Conservation (phyloP, 2,113 vertebrate species). For the Sigmodon hispidus region DNA sequence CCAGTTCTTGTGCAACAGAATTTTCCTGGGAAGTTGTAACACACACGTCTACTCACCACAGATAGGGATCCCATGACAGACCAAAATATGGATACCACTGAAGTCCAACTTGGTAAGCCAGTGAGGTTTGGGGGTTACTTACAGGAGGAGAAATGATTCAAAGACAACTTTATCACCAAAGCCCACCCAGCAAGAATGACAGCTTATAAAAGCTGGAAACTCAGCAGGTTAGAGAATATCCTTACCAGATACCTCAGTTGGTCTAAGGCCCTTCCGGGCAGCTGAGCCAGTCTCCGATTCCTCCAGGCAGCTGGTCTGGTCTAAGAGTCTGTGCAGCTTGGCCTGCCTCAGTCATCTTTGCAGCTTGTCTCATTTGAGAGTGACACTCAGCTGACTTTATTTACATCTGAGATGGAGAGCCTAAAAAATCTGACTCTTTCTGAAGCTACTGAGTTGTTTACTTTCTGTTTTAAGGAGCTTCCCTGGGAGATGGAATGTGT, state of each 20-base stretch:
- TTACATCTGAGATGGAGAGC: neutral
- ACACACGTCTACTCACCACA: neutral
- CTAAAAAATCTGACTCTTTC: neutral
- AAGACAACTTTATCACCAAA: neutral
- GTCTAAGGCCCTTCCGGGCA: neutral
- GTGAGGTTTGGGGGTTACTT: neutral
- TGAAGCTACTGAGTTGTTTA: neutral
- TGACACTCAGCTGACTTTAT: neutral
- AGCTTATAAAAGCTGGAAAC: neutral
- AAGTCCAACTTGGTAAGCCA: neutral
- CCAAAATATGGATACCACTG: neutral
- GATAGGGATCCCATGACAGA: neutral
- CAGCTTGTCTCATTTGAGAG: neutral
- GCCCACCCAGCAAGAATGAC: neutral
- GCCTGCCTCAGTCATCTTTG: neutral
- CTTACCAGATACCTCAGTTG: neutral
- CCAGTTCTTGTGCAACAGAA: neutral
- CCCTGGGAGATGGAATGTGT: neutral
- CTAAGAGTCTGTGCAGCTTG: neutral
- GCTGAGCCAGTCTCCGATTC: neutral
- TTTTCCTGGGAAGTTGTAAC: neutral
- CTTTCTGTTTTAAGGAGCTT: neutral
- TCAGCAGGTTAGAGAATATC: neutral
- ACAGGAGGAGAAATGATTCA: neutral
- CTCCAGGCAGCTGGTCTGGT: neutral